Evolutionary conservation across 2,113 vertebrate genomes (phyloP).

Genomic region (Callopanchax toddi): DNA sequence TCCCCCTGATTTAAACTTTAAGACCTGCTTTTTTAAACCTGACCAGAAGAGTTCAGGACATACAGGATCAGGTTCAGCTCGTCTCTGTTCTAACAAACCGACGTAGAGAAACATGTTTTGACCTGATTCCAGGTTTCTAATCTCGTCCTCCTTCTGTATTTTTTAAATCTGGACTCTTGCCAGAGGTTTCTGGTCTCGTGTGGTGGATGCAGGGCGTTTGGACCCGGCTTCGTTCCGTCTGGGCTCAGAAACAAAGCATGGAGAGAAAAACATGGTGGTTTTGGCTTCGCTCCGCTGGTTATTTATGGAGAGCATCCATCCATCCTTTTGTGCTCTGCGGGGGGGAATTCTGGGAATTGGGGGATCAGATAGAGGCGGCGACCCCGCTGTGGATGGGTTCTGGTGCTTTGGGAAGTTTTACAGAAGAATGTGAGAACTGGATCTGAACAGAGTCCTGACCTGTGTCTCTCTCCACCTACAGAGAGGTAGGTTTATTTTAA

Average conservation of each 20-base stretch:
- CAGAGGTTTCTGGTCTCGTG: conserved; percentile 28
- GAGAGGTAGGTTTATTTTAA: conserved; percentile 1
- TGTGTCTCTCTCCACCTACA: conserved; percentile 33
- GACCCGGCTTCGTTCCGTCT: conserved; percentile 41
- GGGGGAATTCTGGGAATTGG: conserved; percentile 71
- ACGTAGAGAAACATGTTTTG: background rate
- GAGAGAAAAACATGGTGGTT: conserved; percentile 69
- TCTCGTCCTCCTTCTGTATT: conserved; percentile 1
- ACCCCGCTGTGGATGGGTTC: conserved; percentile 37
- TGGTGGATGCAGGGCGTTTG: conserved; percentile 56
- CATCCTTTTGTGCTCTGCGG: conserved; percentile 71
- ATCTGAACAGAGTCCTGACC: conserved; percentile 46
- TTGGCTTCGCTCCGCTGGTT: conserved; percentile 68
- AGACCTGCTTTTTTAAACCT: no score
- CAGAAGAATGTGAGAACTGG: conserved; percentile 9
- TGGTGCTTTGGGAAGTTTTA: conserved; percentile 19
- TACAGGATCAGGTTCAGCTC: no score
- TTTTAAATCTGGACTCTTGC: conserved; percentile 24
- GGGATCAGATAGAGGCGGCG: conserved; percentile 50
- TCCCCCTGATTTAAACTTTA: no score
- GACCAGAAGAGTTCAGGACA: no score
- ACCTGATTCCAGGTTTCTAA: background rate
- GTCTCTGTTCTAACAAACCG: no score
- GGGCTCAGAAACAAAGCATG: conserved; percentile 58
- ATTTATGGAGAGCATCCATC: conserved; percentile 79